phyloP scores from a whole-genome alignment of 1,140 invertebrate species.

The Condylostylus longicornis region DNA sequence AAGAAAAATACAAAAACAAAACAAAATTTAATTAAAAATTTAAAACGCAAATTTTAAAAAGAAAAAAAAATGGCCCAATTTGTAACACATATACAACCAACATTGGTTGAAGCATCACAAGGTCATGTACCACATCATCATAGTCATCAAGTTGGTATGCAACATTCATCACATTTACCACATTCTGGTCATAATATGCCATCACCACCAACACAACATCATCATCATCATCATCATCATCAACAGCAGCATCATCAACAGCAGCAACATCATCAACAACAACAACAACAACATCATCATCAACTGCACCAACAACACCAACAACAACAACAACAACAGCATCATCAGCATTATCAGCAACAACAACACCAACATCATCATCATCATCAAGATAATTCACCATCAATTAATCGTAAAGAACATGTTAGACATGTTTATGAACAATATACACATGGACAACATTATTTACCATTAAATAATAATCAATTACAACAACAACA shows the following conservation, averaged over 20 bases:
- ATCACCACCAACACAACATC: slow-evolving; percentile 25
- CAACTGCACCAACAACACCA: neutral
- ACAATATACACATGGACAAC: too few species aligned
- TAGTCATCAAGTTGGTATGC: slow-evolving; percentile 28
- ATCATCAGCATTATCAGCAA: neutral
- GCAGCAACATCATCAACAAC: slow-evolving; percentile 12
- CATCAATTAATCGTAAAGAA: too few species aligned
- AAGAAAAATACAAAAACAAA: too few species aligned
- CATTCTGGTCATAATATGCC: slow-evolving; percentile 32
- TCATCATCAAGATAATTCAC: too few species aligned
- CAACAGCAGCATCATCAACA: slow-evolving; percentile 18
- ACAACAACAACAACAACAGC: too few species aligned
- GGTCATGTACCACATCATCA: slow-evolving; percentile 35
- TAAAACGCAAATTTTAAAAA: too few species aligned
- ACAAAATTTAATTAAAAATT: too few species aligned
- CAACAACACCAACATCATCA: too few species aligned
- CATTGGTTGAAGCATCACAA: slow-evolving; percentile 37
- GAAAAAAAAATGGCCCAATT: slow-evolving; percentile 35
- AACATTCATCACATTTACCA: slow-evolving; percentile 28
- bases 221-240: slow-evolving; percentile 25
- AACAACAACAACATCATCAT: slow-evolving; percentile 7
- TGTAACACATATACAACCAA: slow-evolving; percentile 41
- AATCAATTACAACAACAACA: too few species aligned
- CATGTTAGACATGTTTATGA: too few species aligned
- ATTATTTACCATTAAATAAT: too few species aligned